Evolutionary conservation across 2,888 invertebrate genomes (phyloP).

Genomic region (Mechanitis messenoides): DNA sequence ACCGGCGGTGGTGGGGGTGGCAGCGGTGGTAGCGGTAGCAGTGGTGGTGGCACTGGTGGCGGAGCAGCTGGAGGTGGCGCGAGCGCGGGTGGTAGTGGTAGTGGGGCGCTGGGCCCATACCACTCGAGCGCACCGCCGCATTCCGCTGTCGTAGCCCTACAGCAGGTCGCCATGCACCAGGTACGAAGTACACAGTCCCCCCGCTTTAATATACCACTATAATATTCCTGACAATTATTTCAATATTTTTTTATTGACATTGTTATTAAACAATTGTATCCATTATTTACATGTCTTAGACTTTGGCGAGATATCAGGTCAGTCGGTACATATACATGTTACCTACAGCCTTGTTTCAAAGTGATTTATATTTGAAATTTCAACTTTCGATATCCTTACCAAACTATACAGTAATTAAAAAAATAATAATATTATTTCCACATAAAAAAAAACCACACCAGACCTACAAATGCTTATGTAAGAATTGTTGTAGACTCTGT

Average conservation of each 20-base stretch:
- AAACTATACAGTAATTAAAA: too few species aligned
- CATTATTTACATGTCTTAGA: slow-evolving; percentile 59
- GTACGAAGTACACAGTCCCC: slow-evolving; percentile 32
- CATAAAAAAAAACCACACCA: too few species aligned
- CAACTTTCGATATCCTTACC: too few species aligned
- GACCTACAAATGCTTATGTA: too few species aligned
- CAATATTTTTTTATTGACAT: neutral
- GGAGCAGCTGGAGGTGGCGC: slow-evolving; percentile 1
- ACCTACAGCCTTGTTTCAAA: neutral
- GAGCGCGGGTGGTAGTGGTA: slow-evolving; percentile 27
- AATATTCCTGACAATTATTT: neutral
- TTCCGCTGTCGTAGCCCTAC: slow-evolving; percentile 60
- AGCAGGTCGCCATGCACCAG: slow-evolving; percentile 69
- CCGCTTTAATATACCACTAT: too few species aligned
- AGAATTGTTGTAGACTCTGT: too few species aligned
- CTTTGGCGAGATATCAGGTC: slow-evolving; percentile 67
- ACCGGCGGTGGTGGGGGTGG: slow-evolving; percentile 23
- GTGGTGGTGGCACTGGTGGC: slow-evolving; percentile 34
- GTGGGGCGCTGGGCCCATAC: slow-evolving; percentile 34
- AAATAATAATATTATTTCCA: too few species aligned
- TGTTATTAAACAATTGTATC: neutral
- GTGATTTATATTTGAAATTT: too few species aligned
- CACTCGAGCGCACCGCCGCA: slow-evolving; percentile 33
- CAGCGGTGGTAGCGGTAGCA: slow-evolving; percentile 31
- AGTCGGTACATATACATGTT: slow-evolving; percentile 35